These are phyloP conservation scores for Idaea aversata DNA, from an alignment of 2,888 invertebrate species.

Conservation along the genomic window DNA sequence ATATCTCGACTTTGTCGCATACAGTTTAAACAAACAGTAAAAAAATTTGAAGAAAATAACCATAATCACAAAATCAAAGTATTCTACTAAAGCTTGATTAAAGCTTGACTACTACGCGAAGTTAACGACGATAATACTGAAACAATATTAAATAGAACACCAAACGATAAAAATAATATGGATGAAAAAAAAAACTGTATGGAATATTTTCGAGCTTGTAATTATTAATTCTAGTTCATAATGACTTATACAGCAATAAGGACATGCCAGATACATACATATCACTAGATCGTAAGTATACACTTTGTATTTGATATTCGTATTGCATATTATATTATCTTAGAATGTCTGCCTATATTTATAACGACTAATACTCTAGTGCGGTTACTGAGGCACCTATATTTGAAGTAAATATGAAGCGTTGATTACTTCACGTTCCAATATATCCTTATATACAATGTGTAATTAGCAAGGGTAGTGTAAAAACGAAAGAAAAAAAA, in stretches of 20 bases:
- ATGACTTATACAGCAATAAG: slow-evolving; percentile 59
- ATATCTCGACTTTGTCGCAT: slow-evolving; percentile 11
- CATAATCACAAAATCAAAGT: neutral
- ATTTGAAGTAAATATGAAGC: neutral
- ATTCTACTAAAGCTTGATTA: neutral
- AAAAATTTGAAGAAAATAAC: neutral
- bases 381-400: neutral
- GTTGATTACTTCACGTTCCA: neutral
- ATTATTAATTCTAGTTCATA: slow-evolving; percentile 34
- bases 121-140: too few species aligned
- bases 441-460: neutral
- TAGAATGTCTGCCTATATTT: slow-evolving; percentile 27
- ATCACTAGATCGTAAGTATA: slow-evolving; percentile 54
- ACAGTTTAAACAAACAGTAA: slow-evolving; percentile 15
- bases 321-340: slow-evolving; percentile 8
- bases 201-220: slow-evolving; percentile 37
- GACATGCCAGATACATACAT: slow-evolving; percentile 69
- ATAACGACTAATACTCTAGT: neutral
- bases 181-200: slow-evolving; percentile 35
- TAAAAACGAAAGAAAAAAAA: too few species aligned
- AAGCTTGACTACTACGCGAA: too few species aligned
- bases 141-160: neutral
- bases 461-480: neutral
- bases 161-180: slow-evolving; percentile 24
- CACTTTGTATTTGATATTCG: slow-evolving; percentile 3